Percentiles rank a stretch among this genome's conserved stretches.
phyloP scores from a whole-genome alignment of 2,888 invertebrate genomes.

The Endomychus coccineus region DNA sequence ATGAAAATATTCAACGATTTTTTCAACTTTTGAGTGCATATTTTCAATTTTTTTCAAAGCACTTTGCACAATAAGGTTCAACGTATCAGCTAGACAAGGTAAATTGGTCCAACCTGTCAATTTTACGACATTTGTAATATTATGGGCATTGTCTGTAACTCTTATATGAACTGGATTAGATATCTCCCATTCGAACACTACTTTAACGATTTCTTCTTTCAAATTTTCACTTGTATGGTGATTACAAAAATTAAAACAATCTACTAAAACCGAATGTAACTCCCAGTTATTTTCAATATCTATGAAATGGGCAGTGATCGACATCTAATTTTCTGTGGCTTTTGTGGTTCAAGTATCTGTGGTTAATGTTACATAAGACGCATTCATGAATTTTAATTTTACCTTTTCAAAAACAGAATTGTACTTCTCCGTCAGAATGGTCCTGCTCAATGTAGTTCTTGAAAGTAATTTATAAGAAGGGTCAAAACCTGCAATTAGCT shows the following conservation, averaged over 20 bases:
- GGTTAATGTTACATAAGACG: slow-evolving; percentile 1
- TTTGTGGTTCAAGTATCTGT: slow-evolving; percentile 7
- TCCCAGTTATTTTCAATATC: slow-evolving; percentile 6
- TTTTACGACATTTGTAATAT: slow-evolving; percentile 7
- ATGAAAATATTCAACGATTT: slow-evolving; percentile 16
- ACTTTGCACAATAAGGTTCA: slow-evolving; percentile 8
- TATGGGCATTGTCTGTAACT: slow-evolving; percentile 7
- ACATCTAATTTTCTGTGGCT: slow-evolving; percentile 5
- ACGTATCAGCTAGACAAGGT: slow-evolving; percentile 2
- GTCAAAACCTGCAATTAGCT: slow-evolving; percentile 6
- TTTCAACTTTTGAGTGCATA: slow-evolving; percentile 14
- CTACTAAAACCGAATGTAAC: slow-evolving; percentile 1
- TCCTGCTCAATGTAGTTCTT: slow-evolving; percentile 3
- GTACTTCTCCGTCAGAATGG: slow-evolving; percentile 3
- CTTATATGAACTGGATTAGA: slow-evolving; percentile 5
- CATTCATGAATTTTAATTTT: slow-evolving; percentile 4
- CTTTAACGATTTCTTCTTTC: slow-evolving; percentile 2
- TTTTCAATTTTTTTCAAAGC: slow-evolving; percentile 3
- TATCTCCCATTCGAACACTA: slow-evolving; percentile 6
- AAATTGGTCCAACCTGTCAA: slow-evolving; percentile 3
- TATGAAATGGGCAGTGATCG: slow-evolving; percentile 2
- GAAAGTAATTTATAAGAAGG: slow-evolving; percentile 4
- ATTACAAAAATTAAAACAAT: slow-evolving; percentile 4
- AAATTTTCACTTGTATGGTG: slow-evolving; percentile 5
- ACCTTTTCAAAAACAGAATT: slow-evolving; percentile 3